These are phyloP conservation scores for Cairina moschata DNA, from an alignment of 2,113 vertebrate species.

Conservation along the genomic window DNA sequence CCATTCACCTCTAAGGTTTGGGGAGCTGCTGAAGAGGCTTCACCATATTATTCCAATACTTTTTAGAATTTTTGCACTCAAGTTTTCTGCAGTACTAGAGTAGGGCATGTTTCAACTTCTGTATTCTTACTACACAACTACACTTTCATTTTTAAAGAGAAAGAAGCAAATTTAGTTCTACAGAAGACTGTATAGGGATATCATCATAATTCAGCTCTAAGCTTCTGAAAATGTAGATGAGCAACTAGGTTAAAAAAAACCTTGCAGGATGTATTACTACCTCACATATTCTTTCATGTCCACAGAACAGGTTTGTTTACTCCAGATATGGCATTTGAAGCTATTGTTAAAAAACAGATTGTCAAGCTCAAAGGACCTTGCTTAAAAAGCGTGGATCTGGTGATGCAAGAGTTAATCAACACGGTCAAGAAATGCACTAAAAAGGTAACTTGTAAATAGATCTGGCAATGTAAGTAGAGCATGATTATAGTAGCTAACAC, in stretches of 20 bases:
- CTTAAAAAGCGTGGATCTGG: constrained; percentile 83
- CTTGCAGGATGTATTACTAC: neutral
- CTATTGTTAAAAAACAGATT: constrained; percentile 85
- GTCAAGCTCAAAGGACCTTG: constrained; percentile 83
- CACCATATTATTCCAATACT: neutral
- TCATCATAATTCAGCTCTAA: neutral
- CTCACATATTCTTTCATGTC: constrained; percentile 27
- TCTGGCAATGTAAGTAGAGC: neutral
- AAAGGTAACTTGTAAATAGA: constrained; percentile 69
- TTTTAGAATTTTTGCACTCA: neutral
- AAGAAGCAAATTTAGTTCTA: neutral
- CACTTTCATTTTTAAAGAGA: neutral
- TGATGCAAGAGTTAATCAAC: constrained; percentile 83
- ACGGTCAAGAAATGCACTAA: constrained; percentile 83
- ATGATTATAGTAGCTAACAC: neutral
- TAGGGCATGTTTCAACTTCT: neutral
- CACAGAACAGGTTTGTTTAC: constrained; percentile 83
- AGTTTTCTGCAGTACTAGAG: neutral
- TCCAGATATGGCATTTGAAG: constrained; percentile 84
- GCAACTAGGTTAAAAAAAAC: neutral
- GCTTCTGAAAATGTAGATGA: neutral
- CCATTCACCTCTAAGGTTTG: neutral
- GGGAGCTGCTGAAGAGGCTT: neutral
- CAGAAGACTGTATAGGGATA: neutral
- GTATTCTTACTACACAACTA: neutral